Evolutionary conservation across 2,888 invertebrate genomes (phyloP).

Genomic region (Drosophila anceps): DNA sequence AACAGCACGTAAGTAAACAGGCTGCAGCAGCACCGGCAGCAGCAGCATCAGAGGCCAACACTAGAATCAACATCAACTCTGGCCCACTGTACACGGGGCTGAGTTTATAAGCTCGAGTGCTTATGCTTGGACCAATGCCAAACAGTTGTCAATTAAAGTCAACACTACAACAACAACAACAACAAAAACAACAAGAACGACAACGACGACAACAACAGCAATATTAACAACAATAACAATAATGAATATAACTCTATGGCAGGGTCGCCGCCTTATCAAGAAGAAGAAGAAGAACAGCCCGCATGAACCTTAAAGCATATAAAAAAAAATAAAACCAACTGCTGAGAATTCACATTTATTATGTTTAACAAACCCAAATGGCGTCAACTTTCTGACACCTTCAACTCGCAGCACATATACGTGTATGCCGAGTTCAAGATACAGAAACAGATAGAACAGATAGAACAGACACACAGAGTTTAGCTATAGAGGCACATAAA

Average conservation of each 20-base stretch:
- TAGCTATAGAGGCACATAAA: constrained; percentile 35
- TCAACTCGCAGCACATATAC: constrained; percentile 32
- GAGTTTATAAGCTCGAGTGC: constrained; percentile 38
- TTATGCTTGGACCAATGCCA: constrained; percentile 55
- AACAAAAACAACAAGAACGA: constrained; percentile 33
- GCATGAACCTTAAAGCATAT: constrained; percentile 58
- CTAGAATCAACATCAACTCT: constrained; percentile 1
- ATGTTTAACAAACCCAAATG: constrained; percentile 77
- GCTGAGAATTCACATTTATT: constrained; percentile 74
- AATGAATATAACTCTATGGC: constrained; percentile 54
- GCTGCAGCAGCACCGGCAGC: constrained; percentile 12
- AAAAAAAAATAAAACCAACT: constrained; percentile 39
- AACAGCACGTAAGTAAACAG: constrained; percentile 46
- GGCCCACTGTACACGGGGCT: constrained; percentile 55
- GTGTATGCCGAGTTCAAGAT: constrained; percentile 39
- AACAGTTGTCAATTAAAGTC: constrained; percentile 79
- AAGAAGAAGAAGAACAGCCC: constrained; percentile 21
- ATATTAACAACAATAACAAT: constrained; percentile 50
- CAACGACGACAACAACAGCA: constrained; percentile 39
- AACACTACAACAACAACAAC: constrained; percentile 56
- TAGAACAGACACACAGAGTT: constrained; percentile 26
- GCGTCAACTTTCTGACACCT: constrained; percentile 69
- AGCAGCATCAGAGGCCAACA: background rate
- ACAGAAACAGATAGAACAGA: constrained; percentile 38
- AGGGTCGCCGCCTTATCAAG: constrained; percentile 45